Evolutionary conservation across 2,888 invertebrate species (phyloP), one percentile per base, ranked within the genome.

Genomic region (Stegophylla sp.): DNA sequence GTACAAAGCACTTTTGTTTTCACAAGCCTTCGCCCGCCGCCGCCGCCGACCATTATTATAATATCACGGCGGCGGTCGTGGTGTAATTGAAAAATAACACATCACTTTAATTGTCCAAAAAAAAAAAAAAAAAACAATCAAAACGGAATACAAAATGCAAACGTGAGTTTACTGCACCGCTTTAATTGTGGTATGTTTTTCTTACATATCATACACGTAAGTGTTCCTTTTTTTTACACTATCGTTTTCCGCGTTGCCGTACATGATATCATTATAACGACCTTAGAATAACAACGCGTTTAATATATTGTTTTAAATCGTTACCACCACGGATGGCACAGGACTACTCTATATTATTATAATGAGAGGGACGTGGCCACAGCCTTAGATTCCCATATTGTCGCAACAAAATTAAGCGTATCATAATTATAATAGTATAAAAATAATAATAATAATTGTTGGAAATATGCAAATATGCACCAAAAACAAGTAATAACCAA

Each of bases 41-140:
- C 12, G 3, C 15, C 20, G 5, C 28, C 53, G 9, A 41, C 15
- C 61, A 34, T 63, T 63, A 15, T 4, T 23, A 34, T 51, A n/a
- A n/a, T n/a, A n/a, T n/a, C n/a, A n/a, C n/a, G n/a, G n/a, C n/a
- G n/a, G n/a, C n/a, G n/a, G n/a, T 51, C 26, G 28, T n/a, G n/a
- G n/a, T n/a, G n/a, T 63, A 74, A 74, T 74, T 63, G 74, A 74
- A 74, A 61, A 74, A 74, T 63, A 63, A 26, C 74, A 9, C 23
- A 15, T 48, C 28, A 9, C 20, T 26, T 74, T n/a, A 56, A 63
- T 63, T 34, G 20, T 48, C 48, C 5, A 13, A 64, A n/a, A n/a
- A n/a, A n/a, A n/a, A n/a, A n/a, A n/a, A n/a, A n/a, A n/a, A n/a
- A n/a, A n/a, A 51, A 76, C 76, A 76, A 66, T 64, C 48, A 75